Evolutionary conservation across 2,888 invertebrate species (phyloP).

Genomic region (Hybos culiciformis): DNA sequence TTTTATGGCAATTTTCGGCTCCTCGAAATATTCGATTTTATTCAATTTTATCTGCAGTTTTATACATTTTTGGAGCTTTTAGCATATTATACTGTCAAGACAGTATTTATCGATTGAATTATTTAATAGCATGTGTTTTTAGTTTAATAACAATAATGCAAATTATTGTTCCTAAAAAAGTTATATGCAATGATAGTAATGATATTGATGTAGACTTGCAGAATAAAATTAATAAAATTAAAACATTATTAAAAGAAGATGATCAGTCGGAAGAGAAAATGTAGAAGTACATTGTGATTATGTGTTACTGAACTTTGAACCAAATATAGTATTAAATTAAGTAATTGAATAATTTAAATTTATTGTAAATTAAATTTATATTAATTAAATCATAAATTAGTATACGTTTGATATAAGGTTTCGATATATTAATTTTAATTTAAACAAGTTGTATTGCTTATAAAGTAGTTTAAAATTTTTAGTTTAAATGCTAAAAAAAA

Average conservation of each 20-base stretch:
- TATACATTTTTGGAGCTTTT: slow-evolving; percentile 42
- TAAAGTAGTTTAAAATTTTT: no score
- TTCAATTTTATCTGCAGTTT: slow-evolving; percentile 19
- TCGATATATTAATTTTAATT: no score
- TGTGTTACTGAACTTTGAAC: no score
- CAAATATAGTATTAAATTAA: no score
- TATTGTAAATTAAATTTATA: no score
- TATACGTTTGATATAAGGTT: no score
- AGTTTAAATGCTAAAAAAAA: no score
- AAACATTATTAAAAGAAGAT: not conserved
- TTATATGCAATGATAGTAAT: not conserved
- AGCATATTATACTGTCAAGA: slow-evolving; percentile 46
- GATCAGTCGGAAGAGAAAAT: not conserved
- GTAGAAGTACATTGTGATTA: no score
- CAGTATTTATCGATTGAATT: slow-evolving; percentile 45
- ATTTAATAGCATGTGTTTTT: slow-evolving; percentile 43
- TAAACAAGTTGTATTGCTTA: no score
- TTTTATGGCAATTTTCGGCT: slow-evolving; percentile 53
- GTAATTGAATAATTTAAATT: no score
- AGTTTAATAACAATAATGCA: slow-evolving; percentile 45
- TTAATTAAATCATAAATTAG: no score
- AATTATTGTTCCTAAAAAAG: slow-evolving; percentile 21
- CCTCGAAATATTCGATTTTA: slow-evolving; percentile 50
- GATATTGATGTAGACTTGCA: not conserved
- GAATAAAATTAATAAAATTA: slow-evolving; percentile 1